These are phyloP conservation scores for Ailurus styani DNA, from an alignment of 2,113 vertebrate genomes.

Conservation along the genomic window DNA sequence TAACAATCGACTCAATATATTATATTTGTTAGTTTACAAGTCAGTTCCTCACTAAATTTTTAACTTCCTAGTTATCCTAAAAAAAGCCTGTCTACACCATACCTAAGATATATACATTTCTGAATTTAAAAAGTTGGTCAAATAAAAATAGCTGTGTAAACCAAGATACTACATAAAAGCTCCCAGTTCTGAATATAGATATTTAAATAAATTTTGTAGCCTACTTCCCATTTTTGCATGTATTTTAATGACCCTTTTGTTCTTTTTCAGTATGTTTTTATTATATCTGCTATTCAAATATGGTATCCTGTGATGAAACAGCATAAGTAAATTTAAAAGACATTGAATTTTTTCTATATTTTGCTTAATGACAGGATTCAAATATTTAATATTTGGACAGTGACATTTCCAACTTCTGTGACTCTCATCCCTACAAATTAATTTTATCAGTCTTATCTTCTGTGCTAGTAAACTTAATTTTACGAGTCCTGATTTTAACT, in stretches of 20 bases:
- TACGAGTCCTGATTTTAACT: not conserved
- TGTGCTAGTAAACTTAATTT: not conserved
- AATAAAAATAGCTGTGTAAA: not conserved
- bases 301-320: not conserved
- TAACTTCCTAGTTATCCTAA: not conserved
- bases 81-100: not conserved
- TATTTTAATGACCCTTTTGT: conserved; percentile 17
- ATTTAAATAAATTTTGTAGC: not conserved
- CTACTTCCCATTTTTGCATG: not conserved
- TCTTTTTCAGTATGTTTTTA: not conserved
- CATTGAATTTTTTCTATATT: not conserved
- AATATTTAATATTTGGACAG: conserved; percentile 18
- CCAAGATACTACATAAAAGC: not conserved
- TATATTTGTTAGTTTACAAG: not conserved
- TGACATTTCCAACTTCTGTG: not conserved
- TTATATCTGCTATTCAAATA: conserved; percentile 19
- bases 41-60: not conserved
- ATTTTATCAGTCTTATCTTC: not conserved
- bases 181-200: not conserved
- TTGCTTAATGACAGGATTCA: not conserved
- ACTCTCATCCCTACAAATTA: not conserved
- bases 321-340: not conserved
- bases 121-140: not conserved
- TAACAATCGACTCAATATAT: not conserved
- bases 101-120: not conserved